phyloP scores from a whole-genome alignment of 1,140 invertebrate genomes.

The Pissodes strobi region DNA sequence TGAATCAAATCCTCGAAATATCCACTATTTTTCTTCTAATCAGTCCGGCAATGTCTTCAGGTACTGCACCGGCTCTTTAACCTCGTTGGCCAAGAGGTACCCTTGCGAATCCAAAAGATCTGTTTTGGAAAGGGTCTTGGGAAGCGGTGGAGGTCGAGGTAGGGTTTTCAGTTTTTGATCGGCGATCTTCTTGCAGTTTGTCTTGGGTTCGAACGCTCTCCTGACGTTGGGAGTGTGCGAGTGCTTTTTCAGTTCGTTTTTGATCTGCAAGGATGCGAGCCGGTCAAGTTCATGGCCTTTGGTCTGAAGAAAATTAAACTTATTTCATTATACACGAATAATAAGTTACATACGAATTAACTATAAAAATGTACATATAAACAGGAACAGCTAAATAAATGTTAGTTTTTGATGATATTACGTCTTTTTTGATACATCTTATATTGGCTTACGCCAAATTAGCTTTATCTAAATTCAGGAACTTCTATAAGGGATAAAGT shows the following conservation, averaged over 20 bases:
- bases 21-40: slow-evolving; percentile 19
- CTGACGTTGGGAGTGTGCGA: not conserved
- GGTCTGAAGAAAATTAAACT: not conserved
- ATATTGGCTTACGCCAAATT: no score
- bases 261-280: slow-evolving; percentile 37
- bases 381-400: no score
- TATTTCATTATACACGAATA: no score
- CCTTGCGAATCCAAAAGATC: slow-evolving; percentile 61
- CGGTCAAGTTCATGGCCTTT: not conserved
- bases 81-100: slow-evolving; percentile 62
- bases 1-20: no score
- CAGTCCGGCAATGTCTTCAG: slow-evolving; percentile 59
- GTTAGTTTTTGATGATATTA: no score
- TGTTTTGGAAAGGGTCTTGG: slow-evolving; percentile 54
- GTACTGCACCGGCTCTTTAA: slow-evolving; percentile 61
- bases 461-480: no score
- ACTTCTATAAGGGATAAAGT: no score
- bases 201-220: slow-evolving; percentile 3
- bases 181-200: slow-evolving; percentile 35
- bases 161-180: slow-evolving; percentile 48
- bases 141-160: slow-evolving; percentile 60
- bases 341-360: no score
- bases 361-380: no score
- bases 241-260: slow-evolving; percentile 38
- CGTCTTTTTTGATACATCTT: no score